Conservation (phyloP, 2,113 vertebrate genomes). For the Semicossyphus pulcher region DNA sequence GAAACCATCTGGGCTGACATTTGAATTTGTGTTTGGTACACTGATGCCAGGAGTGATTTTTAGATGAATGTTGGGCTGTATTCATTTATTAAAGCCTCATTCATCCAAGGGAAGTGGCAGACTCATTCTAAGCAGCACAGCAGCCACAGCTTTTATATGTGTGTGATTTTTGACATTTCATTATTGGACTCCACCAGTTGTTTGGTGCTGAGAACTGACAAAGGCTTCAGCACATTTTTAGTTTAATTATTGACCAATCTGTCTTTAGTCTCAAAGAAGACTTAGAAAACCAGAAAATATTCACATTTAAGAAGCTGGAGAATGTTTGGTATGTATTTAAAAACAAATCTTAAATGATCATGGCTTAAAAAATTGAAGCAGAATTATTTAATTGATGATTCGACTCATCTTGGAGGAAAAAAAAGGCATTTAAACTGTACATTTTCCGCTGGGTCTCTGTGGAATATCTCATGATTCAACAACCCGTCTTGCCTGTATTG, state of each 20-base stretch:
- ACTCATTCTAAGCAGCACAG: neutral
- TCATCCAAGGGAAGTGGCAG: neutral
- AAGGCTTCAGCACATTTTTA: too few species aligned
- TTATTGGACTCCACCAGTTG: neutral
- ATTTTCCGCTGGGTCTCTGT: conserved; percentile 17
- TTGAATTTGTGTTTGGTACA: neutral
- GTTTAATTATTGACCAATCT: too few species aligned
- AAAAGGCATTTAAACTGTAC: neutral
- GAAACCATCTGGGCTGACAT: conserved; percentile 30
- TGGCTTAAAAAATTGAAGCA: neutral
- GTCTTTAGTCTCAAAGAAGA: too few species aligned
- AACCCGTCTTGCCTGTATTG: neutral
- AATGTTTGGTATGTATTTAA: too few species aligned
- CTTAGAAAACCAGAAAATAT: too few species aligned
- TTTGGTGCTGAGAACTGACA: neutral
- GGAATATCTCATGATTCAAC: conserved; percentile 32
- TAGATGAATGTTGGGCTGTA: neutral
- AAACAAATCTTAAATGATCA: neutral
- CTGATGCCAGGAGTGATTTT: neutral
- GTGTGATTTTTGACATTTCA: neutral
- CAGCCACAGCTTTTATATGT: neutral
- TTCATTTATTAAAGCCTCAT: neutral
- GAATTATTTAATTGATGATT: neutral
- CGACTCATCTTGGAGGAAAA: too few species aligned
- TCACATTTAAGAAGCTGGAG: too few species aligned